phyloP scores from a whole-genome alignment of 2,113 vertebrate species.

The Varanus komodoensis region DNA sequence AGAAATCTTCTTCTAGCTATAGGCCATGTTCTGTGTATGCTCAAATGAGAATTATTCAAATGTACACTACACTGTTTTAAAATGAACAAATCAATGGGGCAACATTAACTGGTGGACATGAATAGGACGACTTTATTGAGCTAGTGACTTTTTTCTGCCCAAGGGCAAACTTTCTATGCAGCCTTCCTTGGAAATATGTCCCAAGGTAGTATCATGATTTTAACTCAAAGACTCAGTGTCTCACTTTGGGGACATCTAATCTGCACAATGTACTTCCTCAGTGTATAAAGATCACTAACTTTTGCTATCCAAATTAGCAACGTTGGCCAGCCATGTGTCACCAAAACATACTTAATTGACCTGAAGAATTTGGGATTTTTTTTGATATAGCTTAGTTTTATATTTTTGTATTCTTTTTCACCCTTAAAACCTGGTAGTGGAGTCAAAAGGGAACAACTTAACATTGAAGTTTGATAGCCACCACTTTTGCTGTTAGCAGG shows the following conservation, averaged over 20 bases:
- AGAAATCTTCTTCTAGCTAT: neutral
- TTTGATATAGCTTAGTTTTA: slow-evolving; percentile 35
- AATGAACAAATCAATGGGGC: neutral
- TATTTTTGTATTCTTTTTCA: slow-evolving; percentile 42
- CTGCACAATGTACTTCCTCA: neutral
- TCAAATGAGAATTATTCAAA: neutral
- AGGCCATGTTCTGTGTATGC: neutral
- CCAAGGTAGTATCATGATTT: too few relatives aligned
- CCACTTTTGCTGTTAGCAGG: slow-evolving; percentile 47
- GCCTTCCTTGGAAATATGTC: neutral
- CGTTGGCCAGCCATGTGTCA: neutral
- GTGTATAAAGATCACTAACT: too few relatives aligned
- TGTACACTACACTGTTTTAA: neutral
- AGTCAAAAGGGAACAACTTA: slow-evolving; percentile 20
- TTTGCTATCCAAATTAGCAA: neutral
- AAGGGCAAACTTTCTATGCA: neutral
- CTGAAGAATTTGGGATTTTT: neutral
- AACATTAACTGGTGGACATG: neutral
- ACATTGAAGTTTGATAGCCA: slow-evolving; percentile 61
- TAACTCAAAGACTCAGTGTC: neutral
- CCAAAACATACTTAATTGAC: neutral
- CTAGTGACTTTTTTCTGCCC: neutral
- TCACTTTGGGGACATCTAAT: neutral
- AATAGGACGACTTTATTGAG: neutral
- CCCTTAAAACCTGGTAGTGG: slow-evolving; percentile 46